Conservation (phyloP, 2,888 invertebrate species). For the Oligia fasciuncula region DNA sequence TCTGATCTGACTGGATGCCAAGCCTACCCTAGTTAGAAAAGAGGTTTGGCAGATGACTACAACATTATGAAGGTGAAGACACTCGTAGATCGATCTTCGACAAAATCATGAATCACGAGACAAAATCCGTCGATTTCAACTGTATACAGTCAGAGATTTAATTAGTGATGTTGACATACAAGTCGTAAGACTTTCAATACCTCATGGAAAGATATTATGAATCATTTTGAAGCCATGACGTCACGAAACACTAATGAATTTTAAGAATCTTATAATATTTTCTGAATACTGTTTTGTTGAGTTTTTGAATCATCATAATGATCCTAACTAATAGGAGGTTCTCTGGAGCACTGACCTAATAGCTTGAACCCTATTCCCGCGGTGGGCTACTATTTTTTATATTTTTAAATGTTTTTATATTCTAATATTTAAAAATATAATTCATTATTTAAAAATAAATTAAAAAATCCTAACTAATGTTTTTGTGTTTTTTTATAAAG, state of each 20-base stretch:
- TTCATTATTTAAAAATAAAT: no score
- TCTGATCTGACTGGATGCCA: neutral
- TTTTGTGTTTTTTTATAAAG: no score
- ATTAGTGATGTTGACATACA: conserved; percentile 24
- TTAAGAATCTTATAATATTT: conserved; percentile 13
- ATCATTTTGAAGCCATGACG: conserved; percentile 21
- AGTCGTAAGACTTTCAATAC: neutral
- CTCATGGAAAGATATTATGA: conserved; percentile 7
- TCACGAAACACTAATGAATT: conserved; percentile 1
- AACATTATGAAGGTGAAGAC: neutral
- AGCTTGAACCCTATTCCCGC: no score
- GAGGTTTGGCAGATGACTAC: neutral
- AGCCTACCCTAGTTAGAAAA: neutral
- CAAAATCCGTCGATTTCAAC: neutral
- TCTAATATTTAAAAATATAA: no score
- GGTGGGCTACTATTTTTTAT: no score
- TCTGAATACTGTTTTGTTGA: neutral
- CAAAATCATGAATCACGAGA: conserved; percentile 22
- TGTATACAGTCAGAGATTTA: conserved; percentile 3
- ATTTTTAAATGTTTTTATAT: no score
- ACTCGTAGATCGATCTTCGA: neutral
- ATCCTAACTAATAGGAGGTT: neutral
- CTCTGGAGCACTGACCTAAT: no score
- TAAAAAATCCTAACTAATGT: no score
- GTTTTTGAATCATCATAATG: conserved; percentile 7